A percentile compares a stretch with the other conserved stretches of the same genome.
Evolutionary conservation across 2,888 invertebrate species (phyloP).

Genomic region (Drosophila mayaguana): DNA sequence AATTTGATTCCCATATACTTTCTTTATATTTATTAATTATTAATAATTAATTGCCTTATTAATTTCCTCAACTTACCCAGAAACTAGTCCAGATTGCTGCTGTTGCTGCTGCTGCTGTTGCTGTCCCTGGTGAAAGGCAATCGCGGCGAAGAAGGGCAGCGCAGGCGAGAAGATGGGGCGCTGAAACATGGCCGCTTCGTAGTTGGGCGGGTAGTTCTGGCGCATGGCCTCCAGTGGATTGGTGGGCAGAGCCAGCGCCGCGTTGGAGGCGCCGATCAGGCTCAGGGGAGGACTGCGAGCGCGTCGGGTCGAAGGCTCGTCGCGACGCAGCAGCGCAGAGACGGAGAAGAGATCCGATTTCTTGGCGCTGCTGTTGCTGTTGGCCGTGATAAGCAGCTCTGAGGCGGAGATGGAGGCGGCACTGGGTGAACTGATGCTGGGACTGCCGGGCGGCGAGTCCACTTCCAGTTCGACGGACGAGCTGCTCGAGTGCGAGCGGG

Average conservation of each 20-base stretch:
- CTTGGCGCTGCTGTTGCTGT: conserved; percentile 86
- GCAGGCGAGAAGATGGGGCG: conserved; percentile 84
- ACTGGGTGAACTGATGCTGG: conserved; percentile 78
- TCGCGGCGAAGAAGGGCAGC: conserved; percentile 84
- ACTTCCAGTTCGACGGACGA: conserved; percentile 91
- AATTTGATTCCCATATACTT: too few relatives aligned
- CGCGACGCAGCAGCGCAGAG: conserved; percentile 92
- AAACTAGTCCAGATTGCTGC: conserved; percentile 77
- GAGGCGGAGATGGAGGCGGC: conserved; percentile 73
- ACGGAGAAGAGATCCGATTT: conserved; percentile 94
- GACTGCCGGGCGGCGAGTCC: conserved; percentile 88
- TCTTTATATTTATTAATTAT: too few relatives aligned
- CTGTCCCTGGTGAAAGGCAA: conserved; percentile 85
- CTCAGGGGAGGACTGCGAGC: conserved; percentile 55
- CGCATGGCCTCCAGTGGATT: conserved; percentile 86
- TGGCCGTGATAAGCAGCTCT: conserved; percentile 83
- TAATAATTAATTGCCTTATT: too few relatives aligned
- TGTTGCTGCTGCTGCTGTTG: conserved; percentile 82
- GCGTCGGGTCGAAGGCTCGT: conserved; percentile 86
- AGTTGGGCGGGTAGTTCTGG: conserved; percentile 83
- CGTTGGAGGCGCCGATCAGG: conserved; percentile 47
- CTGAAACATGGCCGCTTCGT: conserved; percentile 84
- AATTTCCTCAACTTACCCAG: conserved; percentile 78
- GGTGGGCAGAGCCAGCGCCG: conserved; percentile 58
- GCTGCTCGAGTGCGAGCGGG: conserved; percentile 79